A percentile compares a stretch with the other conserved stretches of the same genome.
Conservation (phyloP, 2,888 invertebrate genomes). For the Aporophyla lueneburgensis region DNA sequence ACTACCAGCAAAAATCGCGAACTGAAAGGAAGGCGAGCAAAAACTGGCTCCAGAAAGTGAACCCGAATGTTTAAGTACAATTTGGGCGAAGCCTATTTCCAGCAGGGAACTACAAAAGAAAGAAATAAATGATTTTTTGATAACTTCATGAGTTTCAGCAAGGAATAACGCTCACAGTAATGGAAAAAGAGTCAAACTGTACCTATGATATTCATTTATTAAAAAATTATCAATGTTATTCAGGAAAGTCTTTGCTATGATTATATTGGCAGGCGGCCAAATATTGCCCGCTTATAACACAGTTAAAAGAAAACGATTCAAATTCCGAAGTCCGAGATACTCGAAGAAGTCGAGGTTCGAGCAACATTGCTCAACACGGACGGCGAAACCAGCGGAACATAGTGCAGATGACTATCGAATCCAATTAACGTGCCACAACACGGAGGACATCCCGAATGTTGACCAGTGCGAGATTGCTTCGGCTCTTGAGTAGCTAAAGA, state of each 20-base stretch:
- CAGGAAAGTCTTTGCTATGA: constrained; percentile 24
- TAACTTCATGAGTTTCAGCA: neutral
- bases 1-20: neutral
- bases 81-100: neutral
- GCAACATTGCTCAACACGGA: too few relatives aligned
- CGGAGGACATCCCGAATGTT: too few relatives aligned
- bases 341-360: too few relatives aligned
- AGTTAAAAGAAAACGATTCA: neutral
- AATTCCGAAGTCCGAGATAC: too few relatives aligned
- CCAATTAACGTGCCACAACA: too few relatives aligned
- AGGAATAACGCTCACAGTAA: neutral
- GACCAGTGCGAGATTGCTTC: too few relatives aligned
- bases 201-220: too few relatives aligned
- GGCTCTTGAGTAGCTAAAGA: too few relatives aligned
- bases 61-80: neutral
- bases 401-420: too few relatives aligned
- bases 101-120: neutral
- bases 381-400: too few relatives aligned
- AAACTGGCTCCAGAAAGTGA: neutral
- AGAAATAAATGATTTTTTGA: neutral
- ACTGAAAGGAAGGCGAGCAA: neutral
- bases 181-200: neutral
- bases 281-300: neutral
- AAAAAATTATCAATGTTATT: neutral
- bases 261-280: constrained; percentile 22